Percentiles rank a stretch among this genome's conserved stretches.
Evolutionary conservation across 2,113 vertebrate species (phyloP).

Genomic region (Syngnathus floridae): DNA sequence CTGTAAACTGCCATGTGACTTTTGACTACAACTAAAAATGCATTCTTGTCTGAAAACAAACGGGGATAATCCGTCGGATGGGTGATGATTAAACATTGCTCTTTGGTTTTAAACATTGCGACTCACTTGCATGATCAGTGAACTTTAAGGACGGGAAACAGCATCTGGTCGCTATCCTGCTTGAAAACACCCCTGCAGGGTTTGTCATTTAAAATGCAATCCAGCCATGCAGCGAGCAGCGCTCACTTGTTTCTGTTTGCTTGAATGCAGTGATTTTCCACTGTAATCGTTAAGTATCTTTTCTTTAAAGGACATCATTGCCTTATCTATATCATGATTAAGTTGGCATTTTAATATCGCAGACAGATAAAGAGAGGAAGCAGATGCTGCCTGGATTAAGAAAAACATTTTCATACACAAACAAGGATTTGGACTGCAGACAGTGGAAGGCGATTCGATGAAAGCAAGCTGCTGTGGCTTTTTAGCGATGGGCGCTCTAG

Average conservation of each 20-base stretch:
- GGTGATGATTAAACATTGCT: neutral
- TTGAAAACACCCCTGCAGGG: conserved; percentile 1
- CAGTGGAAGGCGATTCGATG: conserved; percentile 19
- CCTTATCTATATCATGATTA: conserved; percentile 10
- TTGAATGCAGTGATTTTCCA: neutral
- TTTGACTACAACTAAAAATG: neutral
- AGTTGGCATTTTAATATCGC: neutral
- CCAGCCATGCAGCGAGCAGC: conserved; percentile 1
- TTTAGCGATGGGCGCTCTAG: neutral
- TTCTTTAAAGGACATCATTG: neutral
- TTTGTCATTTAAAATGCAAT: conserved; percentile 1
- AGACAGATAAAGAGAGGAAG: conserved; percentile 8
- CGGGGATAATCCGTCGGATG: neutral
- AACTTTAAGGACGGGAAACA: neutral
- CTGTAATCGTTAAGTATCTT: conserved; percentile 8
- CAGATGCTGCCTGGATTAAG: conserved; percentile 24
- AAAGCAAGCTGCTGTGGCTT: neutral
- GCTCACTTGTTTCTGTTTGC: neutral
- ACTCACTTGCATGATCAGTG: conserved; percentile 14
- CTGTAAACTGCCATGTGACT: neutral
- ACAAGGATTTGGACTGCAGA: conserved; percentile 17
- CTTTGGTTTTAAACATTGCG: conserved; percentile 1
- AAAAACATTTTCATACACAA: neutral
- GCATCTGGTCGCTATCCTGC: conserved; percentile 4
- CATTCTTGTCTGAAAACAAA: neutral